Base-by-base conservation (phyloP, 2,113 vertebrate species). In the Mohoua ochrocephala region DNA sequence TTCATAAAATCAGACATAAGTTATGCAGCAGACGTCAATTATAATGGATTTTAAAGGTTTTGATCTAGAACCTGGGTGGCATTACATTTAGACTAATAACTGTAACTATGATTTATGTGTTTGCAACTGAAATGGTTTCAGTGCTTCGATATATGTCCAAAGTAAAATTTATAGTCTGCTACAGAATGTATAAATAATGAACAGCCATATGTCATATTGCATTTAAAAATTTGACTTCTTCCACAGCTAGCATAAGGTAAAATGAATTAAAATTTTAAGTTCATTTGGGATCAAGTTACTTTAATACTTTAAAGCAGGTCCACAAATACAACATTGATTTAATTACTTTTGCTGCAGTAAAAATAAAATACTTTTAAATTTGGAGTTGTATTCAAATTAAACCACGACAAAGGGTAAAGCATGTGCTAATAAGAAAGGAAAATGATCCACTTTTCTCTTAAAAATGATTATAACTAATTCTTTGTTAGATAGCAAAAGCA, bases 131-230 rank as follows among this genome's bases (percentile, higher is more conserved):
- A 98, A 98, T 97, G 96, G 97, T 97, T 98, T 98, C 96, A 95
- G 95, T 94, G 97, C 97, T 97, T 98, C 96, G 88, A 98, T 98
- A 97, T 97, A 98, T 95, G 96, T 98, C 98, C 97, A 98, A 97
- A 98, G 98, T 95, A 98, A 98, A 98, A 98, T 98, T 98, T 98
- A 98, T 98, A 93, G 97, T 97, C 97, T 98, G 98, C 98, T 97
- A 97, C 98, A 96, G 98, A 98, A 98, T 98, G 97, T 98, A 98
- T 98, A 98, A 98, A 98, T 98, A 98, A 98, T 98, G 98, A 98
- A 98, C 97, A 97, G 96, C 98, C 98, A 97, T 98, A 98, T 98
- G 98, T 98, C 98, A 98, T 97, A 97, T 93, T 95, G 75, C 97
- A 98, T 98, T 98, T 98, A 97, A 98, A 97, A 98, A 97, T 97